Evolutionary conservation across 2,113 vertebrate species (phyloP).

Genomic region (Hyperopisus bebe): DNA sequence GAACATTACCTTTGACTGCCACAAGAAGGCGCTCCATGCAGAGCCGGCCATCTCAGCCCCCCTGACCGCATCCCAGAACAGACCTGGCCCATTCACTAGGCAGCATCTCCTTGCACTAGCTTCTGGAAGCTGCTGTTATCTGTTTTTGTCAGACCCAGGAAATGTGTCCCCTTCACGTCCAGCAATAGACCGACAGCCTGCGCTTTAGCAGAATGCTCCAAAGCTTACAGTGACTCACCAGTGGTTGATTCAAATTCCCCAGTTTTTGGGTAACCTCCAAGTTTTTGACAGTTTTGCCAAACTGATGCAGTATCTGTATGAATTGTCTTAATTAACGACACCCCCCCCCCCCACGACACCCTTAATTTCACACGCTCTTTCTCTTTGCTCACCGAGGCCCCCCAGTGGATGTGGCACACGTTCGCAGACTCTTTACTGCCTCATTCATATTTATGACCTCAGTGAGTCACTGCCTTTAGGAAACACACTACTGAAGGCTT

Average conservation of each 20-base stretch:
- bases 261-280: constrained; percentile 60
- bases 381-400: constrained; percentile 62
- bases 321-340: constrained; percentile 65
- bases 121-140: background rate
- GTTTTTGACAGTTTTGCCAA: constrained; percentile 63
- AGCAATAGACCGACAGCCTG: constrained; percentile 48
- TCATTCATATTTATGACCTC: constrained; percentile 68
- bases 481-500: background rate
- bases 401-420: constrained; percentile 69
- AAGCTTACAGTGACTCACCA: constrained; percentile 54
- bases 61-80: background rate
- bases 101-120: background rate
- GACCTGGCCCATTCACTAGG: background rate
- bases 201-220: constrained; percentile 41
- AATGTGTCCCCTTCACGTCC: background rate
- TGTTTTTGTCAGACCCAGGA: background rate
- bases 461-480: constrained; percentile 28
- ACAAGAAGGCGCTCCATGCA: constrained; percentile 1
- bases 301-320: constrained; percentile 67
- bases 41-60: background rate
- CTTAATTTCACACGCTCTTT: constrained; percentile 63
- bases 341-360: constrained; percentile 50
- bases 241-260: constrained; percentile 62
- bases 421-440: constrained; percentile 64
- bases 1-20: background rate